phyloP scores from a whole-genome alignment of 64 coral and sea anemone species.

The Montipora capricornis region DNA sequence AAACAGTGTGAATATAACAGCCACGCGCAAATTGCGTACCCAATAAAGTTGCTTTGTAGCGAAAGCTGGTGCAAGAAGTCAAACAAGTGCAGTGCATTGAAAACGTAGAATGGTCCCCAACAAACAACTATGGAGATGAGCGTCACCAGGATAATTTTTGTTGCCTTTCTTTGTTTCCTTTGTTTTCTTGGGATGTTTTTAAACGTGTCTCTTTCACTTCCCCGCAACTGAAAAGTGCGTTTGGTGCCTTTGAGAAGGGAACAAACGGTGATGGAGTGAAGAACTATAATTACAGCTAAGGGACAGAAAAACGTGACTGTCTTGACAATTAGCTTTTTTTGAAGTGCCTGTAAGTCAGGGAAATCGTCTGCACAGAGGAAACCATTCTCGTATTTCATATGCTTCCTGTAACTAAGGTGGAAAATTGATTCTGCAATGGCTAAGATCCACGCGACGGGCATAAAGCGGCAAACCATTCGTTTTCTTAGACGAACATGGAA shows the following conservation, averaged over 20 bases:
- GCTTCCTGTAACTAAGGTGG: neutral
- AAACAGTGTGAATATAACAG: slow-evolving; percentile 27
- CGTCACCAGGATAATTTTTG: slow-evolving; percentile 22
- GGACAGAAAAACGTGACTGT: neutral
- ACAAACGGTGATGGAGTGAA: slow-evolving; percentile 20
- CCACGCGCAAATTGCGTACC: slow-evolving; percentile 5
- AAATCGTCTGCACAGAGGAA: neutral
- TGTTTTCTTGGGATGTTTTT: neutral
- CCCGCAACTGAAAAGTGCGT: neutral
- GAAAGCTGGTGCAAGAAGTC: neutral
- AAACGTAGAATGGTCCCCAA: slow-evolving; percentile 20
- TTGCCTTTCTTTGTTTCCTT: slow-evolving; percentile 25
- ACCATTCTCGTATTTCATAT: neutral
- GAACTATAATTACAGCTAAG: neutral
- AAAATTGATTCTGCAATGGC: neutral
- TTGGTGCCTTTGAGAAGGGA: neutral
- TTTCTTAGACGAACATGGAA: slow-evolving; percentile 40
- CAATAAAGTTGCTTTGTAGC: neutral
- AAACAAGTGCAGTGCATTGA: neutral
- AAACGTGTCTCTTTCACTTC: neutral
- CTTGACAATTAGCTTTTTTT: neutral
- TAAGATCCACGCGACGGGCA: slow-evolving; percentile 62
- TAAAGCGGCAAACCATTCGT: slow-evolving; percentile 25
- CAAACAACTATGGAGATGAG: slow-evolving; percentile 19
- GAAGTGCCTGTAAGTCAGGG: neutral